Evolutionary conservation across 2,888 invertebrate species (phyloP), one percentile per base, ranked within the genome.

Genomic region (Aleiodes alternator): DNA sequence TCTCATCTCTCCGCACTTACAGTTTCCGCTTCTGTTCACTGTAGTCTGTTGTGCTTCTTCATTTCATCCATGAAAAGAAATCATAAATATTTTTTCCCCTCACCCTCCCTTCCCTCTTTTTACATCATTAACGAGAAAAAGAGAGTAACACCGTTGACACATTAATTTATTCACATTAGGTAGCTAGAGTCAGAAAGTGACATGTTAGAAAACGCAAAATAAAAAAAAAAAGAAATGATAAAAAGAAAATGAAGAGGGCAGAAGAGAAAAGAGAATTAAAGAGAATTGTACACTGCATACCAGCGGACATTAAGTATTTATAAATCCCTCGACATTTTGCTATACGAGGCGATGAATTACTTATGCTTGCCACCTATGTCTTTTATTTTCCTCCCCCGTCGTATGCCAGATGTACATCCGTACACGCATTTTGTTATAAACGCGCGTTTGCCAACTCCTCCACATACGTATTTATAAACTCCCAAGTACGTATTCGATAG

Each of bases 101-200:
- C 56, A 38, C 23, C 1, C 55, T 38, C 11, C 31, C 48, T 29
- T 12, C 53, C 34, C 16, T 56, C 9, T 72, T 38, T 53, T 73
- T 56, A 75, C 73, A 73, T 80, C 80, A 77, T 81, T 81, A 81
- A 72, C 75, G 77, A 75, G 70, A 69, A 70, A 69, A 71, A 75
- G 57, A 72, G 68, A 69, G 59, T 66, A 72, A 56, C 61, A 53
- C 48, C n/a, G 76, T 50, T 76, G 73, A 76, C 76, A 76, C 29
- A 75, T 70, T 70, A 70, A 75, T 75, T 70, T 55, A 75, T 75
- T 75, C 51, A 59, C 66, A 71, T 70, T 51, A 53, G 61, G 75
- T 72, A 73, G 76, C 72, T 75, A 53, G 71, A 78, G 78, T 64
- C 74, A 73, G 61, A 75, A 73, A 73, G 72, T 66, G 76, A 75